Evolutionary conservation across 2,113 vertebrate genomes (phyloP).

Genomic region (Pantherophis guttatus): DNA sequence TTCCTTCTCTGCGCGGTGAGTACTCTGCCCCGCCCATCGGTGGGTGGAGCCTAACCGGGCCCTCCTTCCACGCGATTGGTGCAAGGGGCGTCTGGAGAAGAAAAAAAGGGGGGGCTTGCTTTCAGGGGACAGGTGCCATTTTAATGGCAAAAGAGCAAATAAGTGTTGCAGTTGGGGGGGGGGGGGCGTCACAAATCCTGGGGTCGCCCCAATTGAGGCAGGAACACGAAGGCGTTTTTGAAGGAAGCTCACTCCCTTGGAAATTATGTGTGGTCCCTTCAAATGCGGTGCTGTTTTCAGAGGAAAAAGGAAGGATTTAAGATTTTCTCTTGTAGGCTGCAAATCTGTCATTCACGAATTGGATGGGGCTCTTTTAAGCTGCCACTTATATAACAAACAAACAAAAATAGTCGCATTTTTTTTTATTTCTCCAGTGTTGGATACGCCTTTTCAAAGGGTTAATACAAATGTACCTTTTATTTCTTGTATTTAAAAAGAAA

Average conservation of each 20-base stretch:
- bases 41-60: background rate
- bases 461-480: background rate
- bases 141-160: background rate
- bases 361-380: background rate
- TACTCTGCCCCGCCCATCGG: background rate
- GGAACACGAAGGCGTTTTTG: background rate
- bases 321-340: background rate
- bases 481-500: background rate
- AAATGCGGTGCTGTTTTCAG: background rate
- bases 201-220: background rate
- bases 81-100: background rate
- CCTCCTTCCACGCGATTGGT: background rate
- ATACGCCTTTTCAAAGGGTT: background rate
- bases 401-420: background rate
- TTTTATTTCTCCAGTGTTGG: background rate
- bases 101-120: background rate
- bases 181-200: background rate
- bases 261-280: background rate
- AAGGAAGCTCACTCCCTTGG: background rate
- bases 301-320: background rate
- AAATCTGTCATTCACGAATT: background rate
- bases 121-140: background rate
- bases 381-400: background rate
- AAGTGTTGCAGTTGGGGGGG: background rate
- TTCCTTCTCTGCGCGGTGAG: constrained; percentile 69